Evolutionary conservation across 2,113 vertebrate genomes (phyloP), one percentile per base, ranked within the genome.

Genomic region (Apteryx mantelli): DNA sequence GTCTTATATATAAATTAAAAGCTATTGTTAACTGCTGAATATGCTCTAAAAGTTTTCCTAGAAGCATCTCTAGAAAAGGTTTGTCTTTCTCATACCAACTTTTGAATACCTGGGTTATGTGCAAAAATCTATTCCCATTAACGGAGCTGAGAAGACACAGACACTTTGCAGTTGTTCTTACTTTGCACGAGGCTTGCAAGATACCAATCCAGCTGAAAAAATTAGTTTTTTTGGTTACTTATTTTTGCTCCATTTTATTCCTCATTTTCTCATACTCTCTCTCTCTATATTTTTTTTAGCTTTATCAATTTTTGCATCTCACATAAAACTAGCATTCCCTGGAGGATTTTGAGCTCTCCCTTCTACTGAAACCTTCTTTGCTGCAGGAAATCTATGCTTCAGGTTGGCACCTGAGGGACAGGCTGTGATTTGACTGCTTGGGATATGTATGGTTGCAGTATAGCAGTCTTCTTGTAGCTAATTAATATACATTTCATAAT

Each of bases 381-480:
- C 36, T 58, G 5, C 36, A 34, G 21, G 14, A 79, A 89, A 5
- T 13, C 9, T 34, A 0, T 58, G 14, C 40, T 61, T 70, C 70
- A 71, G 34, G 3, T 65, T 80, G 9, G 14, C 73, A 17, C 16
- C 63, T 80, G 16, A 85, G 46, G 26, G n/a, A 52, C 12, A 46
- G 24, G 13, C 6, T 73, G 21, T 64, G 24, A 50, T 56, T 56
- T 34, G 21, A 64, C 48, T 24, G 2, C 19, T 60, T 89, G 42
- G 52, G 71, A 22, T 71, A 32, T 58, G 68, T 71, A 32, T 52
- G 73, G 11, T 38, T 92, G n/a, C 46, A 86, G 52, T 93, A 82
- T 44, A 11, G 34, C 77, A 86, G 89, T 87, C 69, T 75, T 96
- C 58, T 92, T 94, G 28, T 76, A 95, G 77, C 86, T 88, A 86